Evolutionary conservation across 2,888 invertebrate genomes (phyloP).

Genomic region (Cantharis rustica): DNA sequence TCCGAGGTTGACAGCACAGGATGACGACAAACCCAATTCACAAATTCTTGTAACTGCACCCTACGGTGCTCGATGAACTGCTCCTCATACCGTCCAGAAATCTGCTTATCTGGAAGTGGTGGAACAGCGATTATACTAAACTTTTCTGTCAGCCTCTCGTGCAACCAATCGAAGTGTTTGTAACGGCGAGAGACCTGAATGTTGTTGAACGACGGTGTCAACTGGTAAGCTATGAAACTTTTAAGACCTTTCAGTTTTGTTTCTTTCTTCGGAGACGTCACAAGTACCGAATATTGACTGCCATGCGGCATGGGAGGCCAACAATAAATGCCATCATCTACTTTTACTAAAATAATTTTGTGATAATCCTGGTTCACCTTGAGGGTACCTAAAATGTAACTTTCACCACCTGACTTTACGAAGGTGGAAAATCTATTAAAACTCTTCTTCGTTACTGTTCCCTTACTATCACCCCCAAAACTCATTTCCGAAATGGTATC

Average conservation of each 20-base stretch:
- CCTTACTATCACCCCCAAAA: constrained; percentile 61
- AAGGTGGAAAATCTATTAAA: constrained; percentile 84
- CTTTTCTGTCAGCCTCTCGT: constrained; percentile 91
- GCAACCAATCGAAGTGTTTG: constrained; percentile 99
- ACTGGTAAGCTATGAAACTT: constrained; percentile 95
- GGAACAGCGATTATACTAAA: constrained; percentile 95
- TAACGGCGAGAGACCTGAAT: constrained; percentile 93
- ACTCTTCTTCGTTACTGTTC: constrained; percentile 73
- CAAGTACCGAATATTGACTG: constrained; percentile 77
- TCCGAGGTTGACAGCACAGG: constrained; percentile 90
- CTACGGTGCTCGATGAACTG: constrained; percentile 95
- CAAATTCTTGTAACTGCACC: constrained; percentile 93
- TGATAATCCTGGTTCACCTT: constrained; percentile 72
- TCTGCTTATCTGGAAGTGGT: constrained; percentile 97
- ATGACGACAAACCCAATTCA: constrained; percentile 95
- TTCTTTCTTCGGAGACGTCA: constrained; percentile 96
- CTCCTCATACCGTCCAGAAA: constrained; percentile 96
- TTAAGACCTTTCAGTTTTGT: constrained; percentile 97
- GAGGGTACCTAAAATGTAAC: constrained; percentile 80
- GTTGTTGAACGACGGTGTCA: constrained; percentile 93
- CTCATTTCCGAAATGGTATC: constrained; percentile 52
- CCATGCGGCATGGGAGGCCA: constrained; percentile 75
- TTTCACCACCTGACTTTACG: constrained; percentile 88
- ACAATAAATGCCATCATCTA: constrained; percentile 70
- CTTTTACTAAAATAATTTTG: constrained; percentile 73